Evolutionary conservation across 2,113 vertebrate genomes (phyloP).

Genomic region (Stegastes partitus): DNA sequence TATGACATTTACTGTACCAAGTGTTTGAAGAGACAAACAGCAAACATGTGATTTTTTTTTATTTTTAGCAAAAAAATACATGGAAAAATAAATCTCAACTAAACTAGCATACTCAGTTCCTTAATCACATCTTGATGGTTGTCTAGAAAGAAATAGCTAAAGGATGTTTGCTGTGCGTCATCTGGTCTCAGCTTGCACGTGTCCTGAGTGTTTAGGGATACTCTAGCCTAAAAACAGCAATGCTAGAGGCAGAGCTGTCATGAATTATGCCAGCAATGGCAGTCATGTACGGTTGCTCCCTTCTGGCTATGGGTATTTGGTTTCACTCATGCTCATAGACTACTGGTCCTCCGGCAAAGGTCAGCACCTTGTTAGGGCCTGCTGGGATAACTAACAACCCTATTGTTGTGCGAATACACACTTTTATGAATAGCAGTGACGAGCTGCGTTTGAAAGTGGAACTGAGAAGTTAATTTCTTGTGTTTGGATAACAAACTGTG

Average conservation of each 20-base stretch:
- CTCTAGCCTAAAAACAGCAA: slow-evolving; percentile 78
- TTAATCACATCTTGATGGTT: slow-evolving; percentile 24
- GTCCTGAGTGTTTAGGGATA: slow-evolving; percentile 68
- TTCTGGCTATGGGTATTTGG: slow-evolving; percentile 59
- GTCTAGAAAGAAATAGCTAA: slow-evolving; percentile 51
- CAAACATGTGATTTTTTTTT: not conserved
- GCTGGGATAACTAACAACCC: slow-evolving; percentile 44
- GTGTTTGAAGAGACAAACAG: slow-evolving; percentile 5
- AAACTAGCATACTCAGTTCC: not conserved
- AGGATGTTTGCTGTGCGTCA: slow-evolving; percentile 59
- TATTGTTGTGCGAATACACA: slow-evolving; percentile 46
- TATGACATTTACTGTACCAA: slow-evolving; percentile 8
- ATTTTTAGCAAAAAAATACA: not conserved
- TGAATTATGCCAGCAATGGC: slow-evolving; percentile 79
- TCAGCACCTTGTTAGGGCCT: slow-evolving; percentile 76
- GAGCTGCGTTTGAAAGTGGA: not conserved
- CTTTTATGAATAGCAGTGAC: slow-evolving; percentile 8
- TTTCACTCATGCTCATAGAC: slow-evolving; percentile 76
- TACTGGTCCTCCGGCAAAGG: slow-evolving; percentile 66
- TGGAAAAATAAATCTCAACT: not conserved
- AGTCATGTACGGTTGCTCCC: slow-evolving; percentile 74
- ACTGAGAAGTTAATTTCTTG: not conserved
- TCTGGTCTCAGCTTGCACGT: slow-evolving; percentile 70
- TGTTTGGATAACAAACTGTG: not conserved
- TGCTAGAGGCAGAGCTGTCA: slow-evolving; percentile 74